These are phyloP conservation scores for Balanococcus diminutus DNA, from an alignment of 2,888 invertebrate genomes.

Conservation along the genomic window DNA sequence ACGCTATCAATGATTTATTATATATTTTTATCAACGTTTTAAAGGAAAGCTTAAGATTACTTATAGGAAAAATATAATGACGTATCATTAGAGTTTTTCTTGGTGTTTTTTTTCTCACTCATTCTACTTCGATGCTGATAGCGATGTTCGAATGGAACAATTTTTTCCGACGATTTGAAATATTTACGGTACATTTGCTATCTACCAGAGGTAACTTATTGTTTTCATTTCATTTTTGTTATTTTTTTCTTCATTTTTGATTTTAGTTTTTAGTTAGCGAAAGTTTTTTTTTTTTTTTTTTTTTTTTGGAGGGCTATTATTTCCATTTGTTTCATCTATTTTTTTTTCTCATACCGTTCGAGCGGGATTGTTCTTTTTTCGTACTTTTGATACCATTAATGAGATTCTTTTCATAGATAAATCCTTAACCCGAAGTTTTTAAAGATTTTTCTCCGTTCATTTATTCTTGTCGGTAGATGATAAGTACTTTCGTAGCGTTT, in stretches of 20 bases:
- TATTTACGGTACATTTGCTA: slow-evolving; percentile 43
- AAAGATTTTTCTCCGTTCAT: slow-evolving; percentile 54
- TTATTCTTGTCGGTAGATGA: slow-evolving; percentile 54
- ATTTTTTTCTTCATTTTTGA: neutral
- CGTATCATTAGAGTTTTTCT: slow-evolving; percentile 53
- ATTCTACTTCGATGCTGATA: slow-evolving; percentile 39
- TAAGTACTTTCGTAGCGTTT: slow-evolving; percentile 53
- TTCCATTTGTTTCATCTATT: slow-evolving; percentile 43
- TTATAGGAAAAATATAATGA: slow-evolving; percentile 54
- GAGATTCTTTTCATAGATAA: slow-evolving; percentile 52
- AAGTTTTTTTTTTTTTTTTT: slow-evolving; percentile 18
- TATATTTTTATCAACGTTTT: slow-evolving; percentile 53
- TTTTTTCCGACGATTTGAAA: slow-evolving; percentile 42
- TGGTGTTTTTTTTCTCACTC: slow-evolving; percentile 29
- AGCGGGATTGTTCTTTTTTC: slow-evolving; percentile 50
- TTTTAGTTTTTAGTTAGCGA: neutral
- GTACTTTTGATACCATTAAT: slow-evolving; percentile 51
- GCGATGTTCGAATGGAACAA: slow-evolving; percentile 38
- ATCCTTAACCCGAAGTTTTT: slow-evolving; percentile 53
- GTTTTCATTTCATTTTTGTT: slow-evolving; percentile 29
- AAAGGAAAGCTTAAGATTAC: slow-evolving; percentile 54
- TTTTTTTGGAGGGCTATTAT: no score
- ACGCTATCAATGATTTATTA: slow-evolving; percentile 54
- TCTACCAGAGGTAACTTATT: slow-evolving; percentile 39
- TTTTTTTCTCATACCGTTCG: slow-evolving; percentile 41